Evolutionary conservation across 2,113 vertebrate genomes (phyloP).

Genomic region (Synodontis membranacea): DNA sequence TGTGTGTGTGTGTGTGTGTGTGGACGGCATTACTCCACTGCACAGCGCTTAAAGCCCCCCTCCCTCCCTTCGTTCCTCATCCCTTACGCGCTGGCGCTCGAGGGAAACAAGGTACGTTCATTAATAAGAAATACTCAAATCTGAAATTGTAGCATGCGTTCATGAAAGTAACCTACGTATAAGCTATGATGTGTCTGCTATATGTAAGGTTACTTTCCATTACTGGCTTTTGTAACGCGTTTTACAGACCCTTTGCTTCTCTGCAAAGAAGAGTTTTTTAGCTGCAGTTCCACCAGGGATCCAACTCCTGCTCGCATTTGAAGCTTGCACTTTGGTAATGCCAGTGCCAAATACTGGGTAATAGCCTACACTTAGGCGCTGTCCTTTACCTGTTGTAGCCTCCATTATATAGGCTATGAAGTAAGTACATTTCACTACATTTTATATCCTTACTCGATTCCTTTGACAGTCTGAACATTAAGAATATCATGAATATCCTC

Average conservation of each 20-base stretch:
- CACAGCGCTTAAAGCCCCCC: slow-evolving; percentile 17
- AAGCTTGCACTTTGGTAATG: background rate
- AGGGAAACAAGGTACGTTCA: background rate
- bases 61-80: background rate
- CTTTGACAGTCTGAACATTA: background rate
- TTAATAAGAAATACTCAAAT: slow-evolving; percentile 5
- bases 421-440: background rate
- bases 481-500: background rate
- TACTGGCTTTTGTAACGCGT: background rate
- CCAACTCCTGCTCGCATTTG: background rate
- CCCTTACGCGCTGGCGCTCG: background rate
- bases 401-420: background rate
- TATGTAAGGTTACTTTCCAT: background rate
- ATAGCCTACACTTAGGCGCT: background rate
- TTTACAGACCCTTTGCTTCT: background rate
- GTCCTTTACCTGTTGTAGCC: background rate
- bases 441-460: background rate
- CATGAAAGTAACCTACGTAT: too few species aligned
- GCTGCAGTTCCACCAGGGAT: background rate
- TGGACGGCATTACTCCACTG: slow-evolving; percentile 27
- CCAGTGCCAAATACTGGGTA: background rate
- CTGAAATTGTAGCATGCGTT: background rate
- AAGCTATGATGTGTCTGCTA: background rate
- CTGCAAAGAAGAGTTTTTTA: background rate
- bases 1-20: background rate